A percentile compares a stretch with the other conserved stretches of the same genome.
Conservation (phyloP, 1,140 invertebrate genomes). For the Drosophila nasuta region DNA sequence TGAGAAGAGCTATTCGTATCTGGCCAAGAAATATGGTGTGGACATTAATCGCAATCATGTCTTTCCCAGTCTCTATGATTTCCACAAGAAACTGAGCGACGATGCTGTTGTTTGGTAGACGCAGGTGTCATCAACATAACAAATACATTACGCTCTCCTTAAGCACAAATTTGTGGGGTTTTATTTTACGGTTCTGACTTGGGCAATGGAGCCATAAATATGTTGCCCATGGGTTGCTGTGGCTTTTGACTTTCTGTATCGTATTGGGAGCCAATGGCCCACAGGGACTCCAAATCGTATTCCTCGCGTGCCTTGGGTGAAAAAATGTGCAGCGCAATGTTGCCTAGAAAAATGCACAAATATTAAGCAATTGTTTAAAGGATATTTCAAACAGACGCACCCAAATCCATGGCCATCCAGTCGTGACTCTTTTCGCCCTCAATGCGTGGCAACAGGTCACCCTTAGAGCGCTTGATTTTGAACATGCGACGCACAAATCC, state of each 20-base stretch:
- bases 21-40: conserved; percentile 72
- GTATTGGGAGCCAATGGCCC: conserved; percentile 93
- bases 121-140: background rate
- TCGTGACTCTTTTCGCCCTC: conserved; percentile 91
- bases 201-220: conserved; percentile 54
- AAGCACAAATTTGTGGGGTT: background rate
- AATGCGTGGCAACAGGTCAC: conserved; percentile 90
- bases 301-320: conserved; percentile 88
- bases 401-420: conserved; percentile 96
- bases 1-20: conserved; percentile 71
- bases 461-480: conserved; percentile 89
- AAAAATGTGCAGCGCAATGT: conserved; percentile 96
- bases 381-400: conserved; percentile 84
- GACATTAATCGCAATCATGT: conserved; percentile 71
- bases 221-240: conserved; percentile 85
- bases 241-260: conserved; percentile 89
- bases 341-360: conserved; percentile 87
- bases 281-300: conserved; percentile 96
- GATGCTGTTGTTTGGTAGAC: conserved; percentile 70
- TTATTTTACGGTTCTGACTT: conserved; percentile 29
- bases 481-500: conserved; percentile 92
- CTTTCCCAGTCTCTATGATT: conserved; percentile 80
- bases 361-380: background rate
- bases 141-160: background rate
- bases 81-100: conserved; percentile 79